These are phyloP conservation scores for Centruroides vittatus DNA, from an alignment of 1,140 invertebrate species.

Conservation along the genomic window DNA sequence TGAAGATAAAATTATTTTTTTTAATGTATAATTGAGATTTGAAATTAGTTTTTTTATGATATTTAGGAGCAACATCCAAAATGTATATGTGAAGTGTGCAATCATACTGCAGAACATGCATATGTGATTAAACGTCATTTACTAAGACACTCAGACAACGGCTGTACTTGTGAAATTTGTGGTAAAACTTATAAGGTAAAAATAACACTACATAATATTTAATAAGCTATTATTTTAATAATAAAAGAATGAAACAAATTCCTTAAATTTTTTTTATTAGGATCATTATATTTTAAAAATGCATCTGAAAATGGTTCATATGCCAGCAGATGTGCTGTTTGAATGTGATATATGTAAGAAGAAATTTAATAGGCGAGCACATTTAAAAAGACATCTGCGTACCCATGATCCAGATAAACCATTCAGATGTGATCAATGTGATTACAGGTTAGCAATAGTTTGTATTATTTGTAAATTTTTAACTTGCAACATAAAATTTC, in stretches of 20 bases:
- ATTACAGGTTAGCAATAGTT: slow-evolving; percentile 27
- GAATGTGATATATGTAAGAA: slow-evolving; percentile 30
- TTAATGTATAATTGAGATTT: too few relatives aligned
- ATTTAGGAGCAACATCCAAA: slow-evolving; percentile 29
- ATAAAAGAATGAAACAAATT: background rate
- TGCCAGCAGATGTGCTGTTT: slow-evolving; percentile 31
- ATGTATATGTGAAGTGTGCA: slow-evolving; percentile 29
- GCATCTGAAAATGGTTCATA: slow-evolving; percentile 35
- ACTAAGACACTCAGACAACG: slow-evolving; percentile 27
- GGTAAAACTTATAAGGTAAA: slow-evolving; percentile 31
- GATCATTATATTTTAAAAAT: slow-evolving; percentile 34
- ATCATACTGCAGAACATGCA: slow-evolving; percentile 30
- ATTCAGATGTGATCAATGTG: slow-evolving; percentile 31
- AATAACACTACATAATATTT: background rate
- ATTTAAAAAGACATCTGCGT: slow-evolving; percentile 30
- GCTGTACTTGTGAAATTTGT: slow-evolving; percentile 29
- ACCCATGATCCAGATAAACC: slow-evolving; percentile 33
- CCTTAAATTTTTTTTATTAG: slow-evolving; percentile 17
- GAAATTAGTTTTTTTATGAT: too few relatives aligned
- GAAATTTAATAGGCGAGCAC: slow-evolving; percentile 32
- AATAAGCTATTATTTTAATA: background rate
- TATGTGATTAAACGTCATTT: slow-evolving; percentile 32
- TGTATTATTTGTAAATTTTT: background rate
- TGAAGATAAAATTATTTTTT: too few relatives aligned
- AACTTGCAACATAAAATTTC: too few relatives aligned